Evolutionary conservation across 1,140 invertebrate genomes (phyloP), one percentile per base, ranked within the genome.

Genomic region (Eriocheir sinensis): DNA sequence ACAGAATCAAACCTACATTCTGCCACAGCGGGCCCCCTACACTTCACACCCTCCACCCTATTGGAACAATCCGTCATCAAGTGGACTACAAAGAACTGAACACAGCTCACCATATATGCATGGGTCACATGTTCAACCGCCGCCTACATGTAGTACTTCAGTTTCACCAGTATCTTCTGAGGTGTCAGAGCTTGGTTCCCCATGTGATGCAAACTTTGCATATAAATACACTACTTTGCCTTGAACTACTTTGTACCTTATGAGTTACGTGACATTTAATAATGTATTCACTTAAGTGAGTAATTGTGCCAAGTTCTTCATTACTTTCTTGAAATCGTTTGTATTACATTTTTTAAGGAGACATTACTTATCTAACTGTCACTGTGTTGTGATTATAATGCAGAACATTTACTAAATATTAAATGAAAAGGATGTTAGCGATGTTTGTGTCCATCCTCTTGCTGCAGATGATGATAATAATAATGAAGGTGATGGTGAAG

Each of bases 101-200:
- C 8, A n/a, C 3, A 88, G 3, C 85, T 88, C 85, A 88, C 85
- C 85, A 88, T 36, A 88, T 88, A 88, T 8, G 85, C 38, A 36
- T 40, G 85, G 85, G 85, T 88, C 85, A 88, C 38, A 88, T 88
- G 34, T 88, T 88, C 85, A 88, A 40, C 85, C 85, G 85, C 85
- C 85, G 85, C 30, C 85, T 36, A 36, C 44, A 15, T 48, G 44
- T 48, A 48, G 80, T 8, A 81, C 34, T 81, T 81, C 80, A 81
- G 80, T 21, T 34, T 81, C 80, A 81, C 80, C 27, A 30, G 80
- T 81, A 81, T 34, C 80, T 30, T 81, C 80, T 81, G 80, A 81
- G n/a, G n/a, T 81, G 34, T 81, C 80, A 81, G 80, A 81, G n/a
- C 34, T n/a, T 81, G 34, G 80, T 81, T 81, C 80, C 34, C 27